Evolutionary conservation across 2,797 vertebrate species (phyloP), one percentile per base, ranked within the genome.

Genomic region (Enteromius treurensis): DNA sequence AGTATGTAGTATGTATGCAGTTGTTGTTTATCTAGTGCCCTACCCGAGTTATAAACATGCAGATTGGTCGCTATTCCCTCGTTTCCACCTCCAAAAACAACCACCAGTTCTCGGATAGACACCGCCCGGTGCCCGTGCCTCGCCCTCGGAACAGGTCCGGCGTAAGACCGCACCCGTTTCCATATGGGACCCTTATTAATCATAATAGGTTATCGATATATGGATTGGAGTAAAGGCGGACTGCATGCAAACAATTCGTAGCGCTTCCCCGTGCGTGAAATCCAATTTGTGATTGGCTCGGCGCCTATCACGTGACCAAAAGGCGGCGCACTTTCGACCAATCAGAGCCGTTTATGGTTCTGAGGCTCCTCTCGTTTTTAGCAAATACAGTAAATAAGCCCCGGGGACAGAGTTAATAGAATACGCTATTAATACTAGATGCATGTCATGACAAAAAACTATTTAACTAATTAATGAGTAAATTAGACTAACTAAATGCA

Each of bases 41-140:
- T 71, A 98, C 98, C 96, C 0, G 97, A 97, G 93, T 98, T 99
- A 91, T 98, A 98, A 88, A 99, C 98, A 89, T 98, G 97, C 79
- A 99, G 95, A 90, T 98, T 95, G 86, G 97, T 97, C 17, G 96
- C 95, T 88, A 98, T 99, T 49, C 98, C 98, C 84, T 99, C 97
- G 89, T 99, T 99, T 84, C 98, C 98, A n/a, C 98, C 98, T 0
- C 98, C 98, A 83, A 98, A 99, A 82, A 98, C 96, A 37, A 98
- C 92, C 49, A 99, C 92, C 67, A 99, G 90, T 89, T 99, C 98
- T 77, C 97, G 95, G 71, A 99, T 96, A 0, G 95, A 95, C 60
- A 95, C 97, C 0, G 97, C 98, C n/a, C 98, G 95, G 91, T 99
- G 98, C 81, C 98, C 98, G 83, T 99, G 97, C 84, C 97, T 95